Percentiles rank a stretch among this genome's conserved stretches.
These are phyloP conservation scores for Leptogaster cylindrica DNA, from an alignment of 2,888 invertebrate species.

Conservation along the genomic window DNA sequence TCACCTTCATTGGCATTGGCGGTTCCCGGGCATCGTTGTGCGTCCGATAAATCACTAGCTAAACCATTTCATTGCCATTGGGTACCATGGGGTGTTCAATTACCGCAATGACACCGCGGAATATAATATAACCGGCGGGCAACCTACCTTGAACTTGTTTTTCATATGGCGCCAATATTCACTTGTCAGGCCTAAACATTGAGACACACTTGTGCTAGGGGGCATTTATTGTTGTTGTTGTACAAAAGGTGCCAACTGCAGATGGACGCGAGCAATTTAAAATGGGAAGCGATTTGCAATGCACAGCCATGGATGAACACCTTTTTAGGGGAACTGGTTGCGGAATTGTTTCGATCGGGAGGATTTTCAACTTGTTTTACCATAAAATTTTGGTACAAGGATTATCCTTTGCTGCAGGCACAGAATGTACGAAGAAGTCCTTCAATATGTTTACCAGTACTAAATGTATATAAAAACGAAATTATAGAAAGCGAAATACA, in stretches of 20 bases:
- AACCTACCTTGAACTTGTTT: conserved; percentile 36
- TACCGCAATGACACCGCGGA: conserved; percentile 17
- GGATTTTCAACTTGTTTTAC: neutral
- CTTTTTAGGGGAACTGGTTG: conserved; percentile 24
- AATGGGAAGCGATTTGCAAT: conserved; percentile 15
- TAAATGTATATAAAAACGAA: too few species aligned
- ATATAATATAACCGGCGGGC: conserved; percentile 14
- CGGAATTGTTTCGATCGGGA: neutral
- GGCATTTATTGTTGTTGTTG: conserved; percentile 8
- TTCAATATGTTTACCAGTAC: too few species aligned
- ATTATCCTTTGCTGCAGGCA: too few species aligned
- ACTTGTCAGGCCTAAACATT: conserved; percentile 32
- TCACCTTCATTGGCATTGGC: too few species aligned
- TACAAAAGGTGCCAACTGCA: neutral
- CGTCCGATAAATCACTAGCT: neutral
- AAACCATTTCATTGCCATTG: neutral
- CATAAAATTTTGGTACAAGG: too few species aligned
- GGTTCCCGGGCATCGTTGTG: too few species aligned
- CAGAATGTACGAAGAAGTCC: too few species aligned
- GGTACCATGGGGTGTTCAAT: conserved; percentile 3
- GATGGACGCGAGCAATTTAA: neutral
- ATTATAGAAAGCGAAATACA: too few species aligned
- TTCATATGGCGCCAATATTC: conserved; percentile 36
- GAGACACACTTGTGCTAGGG: neutral
- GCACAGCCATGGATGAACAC: conserved; percentile 22